phyloP scores from a whole-genome alignment of 1,140 invertebrate genomes.

The Anastrepha ludens region DNA sequence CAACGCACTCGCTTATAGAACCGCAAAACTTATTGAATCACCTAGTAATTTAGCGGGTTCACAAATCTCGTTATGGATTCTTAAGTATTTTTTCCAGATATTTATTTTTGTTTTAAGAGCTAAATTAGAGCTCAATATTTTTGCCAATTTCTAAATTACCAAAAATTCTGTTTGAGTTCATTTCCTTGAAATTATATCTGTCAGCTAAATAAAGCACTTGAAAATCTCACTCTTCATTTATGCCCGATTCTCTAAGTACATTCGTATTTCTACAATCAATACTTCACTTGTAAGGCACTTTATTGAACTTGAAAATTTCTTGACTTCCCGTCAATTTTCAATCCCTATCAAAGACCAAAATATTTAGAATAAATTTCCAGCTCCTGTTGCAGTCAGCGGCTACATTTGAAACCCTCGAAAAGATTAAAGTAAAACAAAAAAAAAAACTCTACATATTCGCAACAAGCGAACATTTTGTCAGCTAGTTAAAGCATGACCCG shows the following conservation, averaged over 20 bases:
- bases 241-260: not conserved
- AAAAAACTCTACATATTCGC: not conserved
- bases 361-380: not conserved
- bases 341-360: not conserved
- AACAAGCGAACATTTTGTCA: slow-evolving; percentile 31
- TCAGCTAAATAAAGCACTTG: not conserved
- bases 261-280: not conserved
- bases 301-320: not conserved
- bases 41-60: too few relatives aligned
- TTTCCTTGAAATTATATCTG: too few relatives aligned
- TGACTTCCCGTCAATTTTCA: not conserved
- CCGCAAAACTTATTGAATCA: too few relatives aligned
- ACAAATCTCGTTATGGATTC: too few relatives aligned
- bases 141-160: too few relatives aligned
- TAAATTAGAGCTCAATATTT: too few relatives aligned
- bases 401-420: not conserved
- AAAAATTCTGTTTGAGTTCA: too few relatives aligned
- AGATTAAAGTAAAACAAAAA: not conserved
- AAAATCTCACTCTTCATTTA: not conserved
- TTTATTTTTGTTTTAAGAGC: too few relatives aligned
- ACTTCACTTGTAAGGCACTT: not conserved
- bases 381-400: not conserved
- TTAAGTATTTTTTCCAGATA: too few relatives aligned
- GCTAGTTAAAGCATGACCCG: not conserved
- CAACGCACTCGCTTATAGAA: too few relatives aligned